These are phyloP conservation scores for Apis cerana DNA, from an alignment of 1,140 invertebrate genomes.

Conservation along the genomic window DNA sequence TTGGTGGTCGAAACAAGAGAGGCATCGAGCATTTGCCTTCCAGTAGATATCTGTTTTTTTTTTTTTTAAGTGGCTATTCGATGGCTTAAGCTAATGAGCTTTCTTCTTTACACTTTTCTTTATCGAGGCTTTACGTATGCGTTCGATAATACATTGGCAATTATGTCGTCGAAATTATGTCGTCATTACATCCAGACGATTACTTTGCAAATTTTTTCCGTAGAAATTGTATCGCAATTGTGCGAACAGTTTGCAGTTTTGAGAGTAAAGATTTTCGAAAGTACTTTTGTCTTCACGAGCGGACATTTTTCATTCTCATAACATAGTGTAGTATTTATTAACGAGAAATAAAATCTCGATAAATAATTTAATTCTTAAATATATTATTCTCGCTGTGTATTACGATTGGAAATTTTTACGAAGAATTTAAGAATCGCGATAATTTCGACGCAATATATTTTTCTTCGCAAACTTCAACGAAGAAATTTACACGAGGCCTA, in stretches of 20 bases:
- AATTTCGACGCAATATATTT: background rate
- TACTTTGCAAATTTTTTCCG: background rate
- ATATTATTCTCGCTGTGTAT: too few relatives aligned
- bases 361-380: too few relatives aligned
- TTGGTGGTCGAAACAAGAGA: background rate
- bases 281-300: too few relatives aligned
- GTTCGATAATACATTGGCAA: background rate
- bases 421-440: too few relatives aligned
- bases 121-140: background rate
- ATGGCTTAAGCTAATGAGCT: background rate
- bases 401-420: too few relatives aligned
- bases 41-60: background rate
- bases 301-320: too few relatives aligned
- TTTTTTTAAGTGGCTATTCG: slow-evolving; percentile 23
- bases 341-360: too few relatives aligned
- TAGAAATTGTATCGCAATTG: too few relatives aligned
- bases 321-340: too few relatives aligned
- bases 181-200: background rate
- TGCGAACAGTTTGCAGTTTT: too few relatives aligned
- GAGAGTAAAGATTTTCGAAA: too few relatives aligned
- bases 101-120: background rate
- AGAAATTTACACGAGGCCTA: background rate
- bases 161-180: background rate
- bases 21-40: slow-evolving; percentile 1
- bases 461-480: background rate